phyloP scores from a whole-genome alignment of 2,797 vertebrate species.

The Falco columbarius region DNA sequence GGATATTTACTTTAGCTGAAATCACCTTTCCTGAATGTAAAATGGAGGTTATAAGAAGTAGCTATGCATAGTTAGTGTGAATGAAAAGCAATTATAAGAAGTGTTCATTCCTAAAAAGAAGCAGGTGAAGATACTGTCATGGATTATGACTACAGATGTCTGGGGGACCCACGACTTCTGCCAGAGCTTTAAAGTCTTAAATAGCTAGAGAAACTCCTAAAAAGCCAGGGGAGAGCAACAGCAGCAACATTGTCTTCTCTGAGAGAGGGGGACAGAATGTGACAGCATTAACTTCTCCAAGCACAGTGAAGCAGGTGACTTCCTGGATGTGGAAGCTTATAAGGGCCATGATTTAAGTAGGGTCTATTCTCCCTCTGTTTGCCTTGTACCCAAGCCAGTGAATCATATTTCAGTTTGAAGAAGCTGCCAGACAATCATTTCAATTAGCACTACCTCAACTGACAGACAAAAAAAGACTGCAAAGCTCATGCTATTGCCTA shows the following conservation, averaged over 20 bases:
- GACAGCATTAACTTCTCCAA: not conserved
- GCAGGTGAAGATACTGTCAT: not conserved
- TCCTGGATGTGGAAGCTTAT: not conserved
- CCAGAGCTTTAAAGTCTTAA: not conserved
- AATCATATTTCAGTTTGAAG: not conserved
- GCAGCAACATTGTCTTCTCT: not conserved
- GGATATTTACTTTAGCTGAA: not conserved
- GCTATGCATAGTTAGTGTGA: not conserved
- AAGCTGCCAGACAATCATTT: not conserved
- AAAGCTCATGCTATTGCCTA: not conserved
- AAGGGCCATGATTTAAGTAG: not conserved
- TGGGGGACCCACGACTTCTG: not conserved
- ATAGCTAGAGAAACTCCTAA: not conserved
- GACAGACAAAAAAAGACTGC: not conserved
- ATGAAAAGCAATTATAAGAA: not conserved
- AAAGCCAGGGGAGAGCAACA: not conserved
- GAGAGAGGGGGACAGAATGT: not conserved
- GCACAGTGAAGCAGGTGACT: not conserved
- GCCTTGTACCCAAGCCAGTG: not conserved
- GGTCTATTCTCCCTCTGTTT: not conserved
- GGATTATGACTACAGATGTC: not conserved
- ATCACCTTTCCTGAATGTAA: not conserved
- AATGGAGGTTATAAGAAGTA: not conserved
- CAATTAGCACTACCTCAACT: not conserved
- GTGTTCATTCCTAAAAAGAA: not conserved